Evolutionary conservation across 2,888 invertebrate species (phyloP).

Genomic region (Ophion obscuratus): DNA sequence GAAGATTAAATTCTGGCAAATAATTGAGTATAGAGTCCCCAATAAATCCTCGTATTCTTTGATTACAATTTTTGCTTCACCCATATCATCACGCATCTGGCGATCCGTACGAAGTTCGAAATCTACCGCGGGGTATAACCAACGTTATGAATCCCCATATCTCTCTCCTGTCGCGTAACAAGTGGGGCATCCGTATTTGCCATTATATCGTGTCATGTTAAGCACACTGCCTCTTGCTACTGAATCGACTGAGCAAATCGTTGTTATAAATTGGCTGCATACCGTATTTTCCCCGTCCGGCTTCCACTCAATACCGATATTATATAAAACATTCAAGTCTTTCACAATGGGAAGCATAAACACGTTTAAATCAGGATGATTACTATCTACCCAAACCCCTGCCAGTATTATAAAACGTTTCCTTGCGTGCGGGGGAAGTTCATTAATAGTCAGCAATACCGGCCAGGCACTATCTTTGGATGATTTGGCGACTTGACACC

Average conservation of each 20-base stretch:
- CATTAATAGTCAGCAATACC: constrained; percentile 55
- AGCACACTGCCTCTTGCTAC: constrained; percentile 41
- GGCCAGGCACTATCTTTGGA: constrained; percentile 55
- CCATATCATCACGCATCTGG: constrained; percentile 40
- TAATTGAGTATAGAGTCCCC: constrained; percentile 6
- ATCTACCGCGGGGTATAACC: constrained; percentile 1
- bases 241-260: constrained; percentile 45
- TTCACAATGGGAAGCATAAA: constrained; percentile 26
- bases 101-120: constrained; percentile 33
- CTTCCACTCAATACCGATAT: constrained; percentile 50
- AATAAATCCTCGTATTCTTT: constrained; percentile 32
- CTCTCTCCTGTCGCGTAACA: constrained; percentile 33
- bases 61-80: constrained; percentile 17
- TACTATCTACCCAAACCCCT: constrained; percentile 58
- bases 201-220: constrained; percentile 55
- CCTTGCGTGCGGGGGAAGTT: constrained; percentile 58
- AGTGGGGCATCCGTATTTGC: constrained; percentile 32
- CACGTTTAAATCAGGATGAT: constrained; percentile 32
- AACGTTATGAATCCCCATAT: constrained; percentile 16
- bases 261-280: constrained; percentile 46
- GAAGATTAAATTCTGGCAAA: constrained; percentile 20
- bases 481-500: constrained; percentile 44
- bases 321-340: constrained; percentile 23
- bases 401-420: constrained; percentile 55
- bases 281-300: background rate